Base-by-base conservation (phyloP, 2,888 invertebrate genomes). In the Plebejus melissa region DNA sequence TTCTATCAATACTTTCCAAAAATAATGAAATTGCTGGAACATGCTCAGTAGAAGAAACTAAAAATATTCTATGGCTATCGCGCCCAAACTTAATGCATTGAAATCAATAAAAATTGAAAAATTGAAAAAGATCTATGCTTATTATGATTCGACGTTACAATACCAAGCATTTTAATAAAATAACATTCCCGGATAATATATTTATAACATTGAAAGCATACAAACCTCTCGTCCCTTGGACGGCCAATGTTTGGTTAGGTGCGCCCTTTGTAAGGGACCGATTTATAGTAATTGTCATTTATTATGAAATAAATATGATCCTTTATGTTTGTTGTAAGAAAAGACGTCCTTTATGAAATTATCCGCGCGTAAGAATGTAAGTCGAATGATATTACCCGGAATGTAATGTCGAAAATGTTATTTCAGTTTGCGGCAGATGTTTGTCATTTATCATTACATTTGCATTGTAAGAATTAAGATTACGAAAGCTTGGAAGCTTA, bases 231-330 rank as follows among this genome's bases (percentile, higher is more conserved):
- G 88, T 89, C 90, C 92, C 90, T 94, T 94, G 85, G 65, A 32
- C 94, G 94, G 94, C 94, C 94, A 94, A 94, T 95, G 95, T 95
- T 95, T 95, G 95, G 95, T 95, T 95, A 95, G 95, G 94, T 95
- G 95, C 94, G 82, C 79, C 87, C 83, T 89, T 94, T 93, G 92
- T 93, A 84, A 82, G 85, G 88, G 92, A 92, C 93, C 93, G 92
- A 93, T 93, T 93, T 92, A 91, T 85, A 90, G 90, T 93, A 93
- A 93, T 93, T 93, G 93, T 91, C 93, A 91, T 93, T 91, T 93
- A 93, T 93, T 93, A 93, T 92, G 91, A 88, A 92, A 92, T 93
- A 92, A 92, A 93, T 93, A 93, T 93, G 91, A 92, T 88, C 86
- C 90, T 90, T 89, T 90, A 90, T 91, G 84, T 88, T 80, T 79